These are phyloP conservation scores for Opisthograptis luteolata DNA, from an alignment of 2,888 invertebrate genomes.

Conservation along the genomic window DNA sequence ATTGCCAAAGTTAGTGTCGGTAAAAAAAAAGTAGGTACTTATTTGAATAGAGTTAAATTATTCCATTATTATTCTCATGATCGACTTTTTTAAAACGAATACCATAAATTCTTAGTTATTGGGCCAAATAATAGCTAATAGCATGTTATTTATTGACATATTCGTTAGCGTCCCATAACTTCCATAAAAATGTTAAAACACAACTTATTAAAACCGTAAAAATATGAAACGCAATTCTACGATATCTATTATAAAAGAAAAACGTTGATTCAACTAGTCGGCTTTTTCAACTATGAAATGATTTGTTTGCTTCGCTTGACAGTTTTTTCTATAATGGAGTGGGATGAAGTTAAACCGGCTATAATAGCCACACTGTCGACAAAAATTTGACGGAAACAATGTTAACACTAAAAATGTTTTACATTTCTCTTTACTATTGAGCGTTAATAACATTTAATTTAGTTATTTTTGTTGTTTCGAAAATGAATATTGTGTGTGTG, in stretches of 20 bases:
- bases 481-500: too few species aligned
- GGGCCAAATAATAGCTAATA: conserved; percentile 7
- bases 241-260: conserved; percentile 29
- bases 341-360: neutral
- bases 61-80: too few species aligned
- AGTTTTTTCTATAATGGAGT: conserved; percentile 9
- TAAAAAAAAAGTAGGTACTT: too few species aligned
- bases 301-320: conserved; percentile 14
- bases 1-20: too few species aligned
- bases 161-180: conserved; percentile 68
- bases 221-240: conserved; percentile 30
- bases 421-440: too few species aligned
- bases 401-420: too few species aligned
- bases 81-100: too few species aligned
- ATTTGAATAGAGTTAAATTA: too few species aligned
- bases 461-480: too few species aligned
- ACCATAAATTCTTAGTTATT: too few species aligned
- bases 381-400: neutral
- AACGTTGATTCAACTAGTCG: conserved; percentile 21
- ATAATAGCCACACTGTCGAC: neutral
- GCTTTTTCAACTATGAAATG: conserved; percentile 9
- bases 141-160: conserved; percentile 61
- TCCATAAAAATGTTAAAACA: conserved; percentile 45
- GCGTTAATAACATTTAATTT: too few species aligned
- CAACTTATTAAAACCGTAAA: conserved; percentile 40